These are phyloP conservation scores for Hypocryptadius cinnamomeus DNA, from an alignment of 2,113 vertebrate genomes.

Conservation along the genomic window DNA sequence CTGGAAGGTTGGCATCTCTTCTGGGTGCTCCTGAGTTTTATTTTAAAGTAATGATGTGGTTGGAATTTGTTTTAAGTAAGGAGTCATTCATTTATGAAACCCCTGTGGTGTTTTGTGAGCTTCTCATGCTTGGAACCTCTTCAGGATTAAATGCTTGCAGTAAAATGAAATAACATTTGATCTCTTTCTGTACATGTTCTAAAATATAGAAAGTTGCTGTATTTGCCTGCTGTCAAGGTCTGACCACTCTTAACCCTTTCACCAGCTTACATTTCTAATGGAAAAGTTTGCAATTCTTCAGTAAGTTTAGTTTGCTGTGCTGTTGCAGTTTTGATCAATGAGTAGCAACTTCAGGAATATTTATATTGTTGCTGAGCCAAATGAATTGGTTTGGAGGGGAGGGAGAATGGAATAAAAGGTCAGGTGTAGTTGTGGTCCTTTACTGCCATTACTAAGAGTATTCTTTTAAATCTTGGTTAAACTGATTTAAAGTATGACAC, in stretches of 20 bases:
- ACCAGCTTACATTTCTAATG: constrained; percentile 85
- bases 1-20: not conserved
- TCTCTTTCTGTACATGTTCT: not conserved
- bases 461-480: not conserved
- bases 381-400: not conserved
- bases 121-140: not conserved
- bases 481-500: not conserved
- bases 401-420: not conserved
- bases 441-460: not conserved
- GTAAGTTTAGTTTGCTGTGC: constrained; percentile 85
- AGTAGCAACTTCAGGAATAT: constrained; percentile 43
- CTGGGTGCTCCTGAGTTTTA: not conserved
- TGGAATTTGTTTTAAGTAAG: not conserved
- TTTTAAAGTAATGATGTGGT: not conserved
- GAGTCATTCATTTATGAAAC: not conserved
- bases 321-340: constrained; percentile 19
- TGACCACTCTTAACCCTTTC: constrained; percentile 76
- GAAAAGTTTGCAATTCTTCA: constrained; percentile 75
- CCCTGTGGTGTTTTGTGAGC: not conserved
- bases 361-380: not conserved
- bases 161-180: not conserved
- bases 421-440: not conserved
- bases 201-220: not conserved
- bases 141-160: not conserved
- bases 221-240: constrained; percentile 17